A percentile compares a stretch with the other conserved stretches of the same genome.
phyloP scores from a whole-genome alignment of 2,888 invertebrate genomes.

The Leucania comma region DNA sequence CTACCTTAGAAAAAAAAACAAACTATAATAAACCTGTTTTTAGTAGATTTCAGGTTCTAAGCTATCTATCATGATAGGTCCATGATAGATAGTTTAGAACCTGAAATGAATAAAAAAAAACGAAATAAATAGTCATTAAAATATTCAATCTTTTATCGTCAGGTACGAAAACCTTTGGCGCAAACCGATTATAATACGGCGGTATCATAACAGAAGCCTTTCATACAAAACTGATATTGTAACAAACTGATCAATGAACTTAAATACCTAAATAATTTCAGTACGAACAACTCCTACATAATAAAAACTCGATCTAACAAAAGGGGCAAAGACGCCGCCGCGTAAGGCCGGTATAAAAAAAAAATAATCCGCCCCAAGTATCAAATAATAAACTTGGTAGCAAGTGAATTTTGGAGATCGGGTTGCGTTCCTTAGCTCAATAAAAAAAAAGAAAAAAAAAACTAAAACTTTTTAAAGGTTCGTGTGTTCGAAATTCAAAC shows the following conservation, averaged over 20 bases:
- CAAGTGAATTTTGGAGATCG: constrained; percentile 90
- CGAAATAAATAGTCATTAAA: neutral
- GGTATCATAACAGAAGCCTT: constrained; percentile 40
- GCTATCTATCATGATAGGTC: no score
- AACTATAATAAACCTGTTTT: no score
- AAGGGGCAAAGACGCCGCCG: constrained; percentile 85
- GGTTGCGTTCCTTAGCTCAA: constrained; percentile 81
- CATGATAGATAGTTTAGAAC: neutral
- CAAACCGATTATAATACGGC: constrained; percentile 37
- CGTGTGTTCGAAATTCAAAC: constrained; percentile 86
- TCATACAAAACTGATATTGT: constrained; percentile 38
- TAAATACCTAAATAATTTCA: constrained; percentile 73
- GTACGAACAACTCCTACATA: constrained; percentile 80
- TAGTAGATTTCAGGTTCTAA: no score
- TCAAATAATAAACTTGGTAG: constrained; percentile 91
- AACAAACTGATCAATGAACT: constrained; percentile 65
- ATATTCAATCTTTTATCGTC: neutral
- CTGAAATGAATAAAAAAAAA: neutral
- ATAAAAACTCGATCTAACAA: constrained; percentile 79
- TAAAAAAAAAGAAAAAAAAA: constrained; percentile 67
- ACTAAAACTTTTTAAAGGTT: constrained; percentile 74
- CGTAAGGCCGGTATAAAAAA: constrained; percentile 78
- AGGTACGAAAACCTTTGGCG: constrained; percentile 16
- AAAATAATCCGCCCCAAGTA: constrained; percentile 86
- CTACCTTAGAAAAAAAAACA: no score